Percentiles rank a stretch among this genome's conserved stretches.
Evolutionary conservation across 2,797 vertebrate genomes (phyloP).

Genomic region (Allenopithecus nigroviridis): DNA sequence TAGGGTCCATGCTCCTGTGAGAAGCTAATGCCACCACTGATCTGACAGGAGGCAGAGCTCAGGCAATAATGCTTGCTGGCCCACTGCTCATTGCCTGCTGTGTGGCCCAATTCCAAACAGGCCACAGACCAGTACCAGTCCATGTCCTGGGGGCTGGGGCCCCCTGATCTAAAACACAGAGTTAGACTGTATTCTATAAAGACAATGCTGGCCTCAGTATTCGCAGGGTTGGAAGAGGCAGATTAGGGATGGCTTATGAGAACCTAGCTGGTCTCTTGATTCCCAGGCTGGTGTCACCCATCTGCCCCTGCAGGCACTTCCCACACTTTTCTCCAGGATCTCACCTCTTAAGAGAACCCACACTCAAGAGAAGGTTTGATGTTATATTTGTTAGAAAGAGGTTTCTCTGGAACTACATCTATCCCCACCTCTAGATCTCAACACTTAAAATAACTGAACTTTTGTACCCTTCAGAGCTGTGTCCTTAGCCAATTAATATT

Average conservation of each 20-base stretch:
- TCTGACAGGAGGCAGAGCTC: not conserved
- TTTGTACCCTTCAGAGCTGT: not conserved
- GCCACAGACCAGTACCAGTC: not conserved
- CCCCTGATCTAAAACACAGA: not conserved
- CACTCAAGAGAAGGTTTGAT: not conserved
- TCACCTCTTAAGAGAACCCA: not conserved
- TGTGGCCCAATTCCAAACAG: not conserved
- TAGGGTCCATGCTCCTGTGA: not conserved
- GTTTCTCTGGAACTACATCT: not conserved
- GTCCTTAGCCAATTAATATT: not conserved
- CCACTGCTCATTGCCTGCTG: not conserved
- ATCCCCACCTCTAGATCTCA: not conserved
- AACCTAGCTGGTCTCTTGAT: not conserved
- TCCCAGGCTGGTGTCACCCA: not conserved
- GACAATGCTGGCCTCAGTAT: too few relatives aligned
- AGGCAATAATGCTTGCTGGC: not conserved
- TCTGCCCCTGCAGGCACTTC: not conserved
- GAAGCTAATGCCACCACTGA: not conserved
- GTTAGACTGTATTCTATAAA: not conserved
- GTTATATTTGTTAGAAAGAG: not conserved
- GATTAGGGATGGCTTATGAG: not conserved
- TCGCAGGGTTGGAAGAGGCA: not conserved
- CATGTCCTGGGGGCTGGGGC: too few relatives aligned
- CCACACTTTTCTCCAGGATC: not conserved
- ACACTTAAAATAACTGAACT: conserved; percentile 32